Base-by-base conservation (phyloP, 2,797 vertebrate species). In the Galaxias olidus region DNA sequence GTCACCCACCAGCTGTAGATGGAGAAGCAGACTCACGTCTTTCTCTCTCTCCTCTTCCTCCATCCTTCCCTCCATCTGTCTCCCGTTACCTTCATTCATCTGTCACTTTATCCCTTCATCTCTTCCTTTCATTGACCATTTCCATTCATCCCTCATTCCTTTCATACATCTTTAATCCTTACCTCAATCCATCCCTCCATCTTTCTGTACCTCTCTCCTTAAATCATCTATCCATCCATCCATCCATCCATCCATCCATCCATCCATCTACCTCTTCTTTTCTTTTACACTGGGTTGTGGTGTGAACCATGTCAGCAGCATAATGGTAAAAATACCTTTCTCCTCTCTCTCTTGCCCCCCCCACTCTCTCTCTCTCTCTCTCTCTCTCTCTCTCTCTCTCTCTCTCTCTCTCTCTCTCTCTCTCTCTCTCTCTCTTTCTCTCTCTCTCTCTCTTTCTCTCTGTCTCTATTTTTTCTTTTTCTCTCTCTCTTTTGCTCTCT, bases 161-260 rank as follows among this genome's bases (percentile, higher is more conserved):
- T 73, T 48, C 51, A 63, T 41, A n/a, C n/a, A n/a, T 59, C 4
- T 42, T 41, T 65, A 42, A 18, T 11, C 10, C 8, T 2, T 42
- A 70, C 54, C 61, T 67, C 50, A 41, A 20, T 57, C 59, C 50
- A 66, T 70, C 57, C 54, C 49, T 82, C 71, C 15, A 72, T 61
- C 63, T 49, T 48, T 61, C 69, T 30, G 6, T 6, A 30, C 30
- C 30, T 30, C 30, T 6, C 30, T 30, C 30, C 30, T 30, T 30
- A 30, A 30, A 30, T 30, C 56, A 56, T 64, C 69, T 30, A 1
- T 64, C 56, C 59, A 13, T 70, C 61, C 11, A n/a, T 65, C 69
- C 68, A 73, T 86, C 63, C n/a, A 66, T 84, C 79, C 73, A 43
- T 47, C 49, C 56, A 60, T 60, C 71, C 57, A 53, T 51, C 43